Percentiles rank a stretch among this genome's conserved stretches.
These are phyloP conservation scores for Aurelia aurita complex sp. Pacific DNA, from an alignment of 30 jellyfish, hydroid and myxozoan species.

Conservation along the genomic window DNA sequence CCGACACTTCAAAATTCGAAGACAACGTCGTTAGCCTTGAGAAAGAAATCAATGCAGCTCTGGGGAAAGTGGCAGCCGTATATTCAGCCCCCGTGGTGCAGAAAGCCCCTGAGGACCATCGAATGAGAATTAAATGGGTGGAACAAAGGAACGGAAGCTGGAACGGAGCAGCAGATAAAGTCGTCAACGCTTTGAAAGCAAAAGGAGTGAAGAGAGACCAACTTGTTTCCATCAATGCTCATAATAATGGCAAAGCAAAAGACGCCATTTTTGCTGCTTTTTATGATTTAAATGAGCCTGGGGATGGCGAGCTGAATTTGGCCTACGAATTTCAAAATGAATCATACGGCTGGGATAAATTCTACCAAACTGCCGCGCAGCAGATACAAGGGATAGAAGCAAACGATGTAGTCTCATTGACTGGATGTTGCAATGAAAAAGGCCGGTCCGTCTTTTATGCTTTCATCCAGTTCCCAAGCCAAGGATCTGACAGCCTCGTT, in stretches of 20 bases:
- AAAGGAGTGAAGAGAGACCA: constrained; percentile 11
- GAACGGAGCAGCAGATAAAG: constrained; percentile 17
- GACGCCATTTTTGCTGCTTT: constrained; percentile 30
- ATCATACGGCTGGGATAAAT: constrained; percentile 6
- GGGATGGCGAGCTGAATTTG: constrained; percentile 28
- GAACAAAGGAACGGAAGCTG: constrained; percentile 13
- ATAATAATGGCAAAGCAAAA: constrained; percentile 17
- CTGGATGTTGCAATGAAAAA: constrained; percentile 26
- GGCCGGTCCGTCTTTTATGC: constrained; percentile 29
- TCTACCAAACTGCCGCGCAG: constrained; percentile 18
- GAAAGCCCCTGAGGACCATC: constrained; percentile 14
- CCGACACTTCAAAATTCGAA: constrained; percentile 11
- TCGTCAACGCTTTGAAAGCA: constrained; percentile 12
- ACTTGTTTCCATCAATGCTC: constrained; percentile 14
- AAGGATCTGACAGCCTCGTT: not conserved
- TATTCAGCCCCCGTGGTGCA: not conserved
- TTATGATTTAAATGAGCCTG: constrained; percentile 28
- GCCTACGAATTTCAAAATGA: constrained; percentile 28
- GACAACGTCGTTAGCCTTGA: constrained; percentile 16
- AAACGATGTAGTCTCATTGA: constrained; percentile 10
- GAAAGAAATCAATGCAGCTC: constrained; percentile 18
- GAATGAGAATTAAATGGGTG: constrained; percentile 12
- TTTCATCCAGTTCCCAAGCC: constrained; percentile 32
- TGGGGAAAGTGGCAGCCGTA: not conserved
- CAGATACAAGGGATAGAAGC: constrained; percentile 4